Evolutionary conservation across 2,113 vertebrate species (phyloP), one percentile per base, ranked within the genome.

Genomic region (Albula goreensis): DNA sequence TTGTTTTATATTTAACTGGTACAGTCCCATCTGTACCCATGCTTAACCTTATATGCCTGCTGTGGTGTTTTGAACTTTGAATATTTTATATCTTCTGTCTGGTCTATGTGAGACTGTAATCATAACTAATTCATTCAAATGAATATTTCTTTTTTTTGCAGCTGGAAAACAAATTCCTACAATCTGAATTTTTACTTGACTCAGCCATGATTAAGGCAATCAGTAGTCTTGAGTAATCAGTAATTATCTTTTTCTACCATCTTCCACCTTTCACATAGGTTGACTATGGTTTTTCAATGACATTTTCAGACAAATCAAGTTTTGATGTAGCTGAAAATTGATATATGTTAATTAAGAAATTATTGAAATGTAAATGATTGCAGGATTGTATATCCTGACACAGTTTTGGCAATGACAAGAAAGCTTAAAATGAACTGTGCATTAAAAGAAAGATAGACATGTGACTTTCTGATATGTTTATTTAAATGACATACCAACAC

Each of bases 61-160:
- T 89, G 41, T 85, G 86, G 85, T 86, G 85, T 91, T 89, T 86
- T 84, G 79, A 77, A 89, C 85, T 94, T 90, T 66, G 17, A 66
- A 96, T 94, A 94, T 95, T 95, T 94, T 19, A 95, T 89, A 88
- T 90, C 88, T 84, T 87, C 93, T 52, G 88, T 88, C 91, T 93
- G 92, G 90, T 91, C 90, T 90, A 90, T 89, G 92, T 93, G 91
- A 92, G 90, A 90, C 94, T 90, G 88, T 84, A 83, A 80, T 93
- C 89, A 95, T 95, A 85, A 94, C 89, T 95, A 89, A 95, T 94
- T 95, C 81, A 95, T 93, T 86, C 84, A 81, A 57, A 89, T 90
- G 90, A 92, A 56, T 12, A 56, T 91, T 86, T 50, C 89, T 89
- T 85, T 60, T 90, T 90, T 82, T 90, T 84, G 89, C 88, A 86